Conservation (phyloP, 2,888 invertebrate genomes). For the Incurvaria masculella region DNA sequence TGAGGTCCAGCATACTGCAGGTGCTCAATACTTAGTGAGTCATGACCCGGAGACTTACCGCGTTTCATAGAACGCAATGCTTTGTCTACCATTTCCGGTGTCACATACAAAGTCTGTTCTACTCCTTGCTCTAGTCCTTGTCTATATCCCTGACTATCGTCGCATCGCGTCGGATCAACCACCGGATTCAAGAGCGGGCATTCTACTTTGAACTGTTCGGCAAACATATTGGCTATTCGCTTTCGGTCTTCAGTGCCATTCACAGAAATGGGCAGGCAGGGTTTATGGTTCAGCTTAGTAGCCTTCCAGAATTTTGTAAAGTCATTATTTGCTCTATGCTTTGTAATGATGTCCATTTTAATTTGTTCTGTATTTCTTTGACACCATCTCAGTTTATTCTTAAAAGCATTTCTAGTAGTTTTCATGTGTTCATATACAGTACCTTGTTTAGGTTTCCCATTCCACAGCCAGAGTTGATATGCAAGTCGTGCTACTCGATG, state of each 20-base stretch:
- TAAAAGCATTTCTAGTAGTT: background rate
- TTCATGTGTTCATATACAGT: background rate
- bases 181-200: background rate
- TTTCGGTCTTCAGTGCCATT: background rate
- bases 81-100: background rate
- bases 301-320: background rate
- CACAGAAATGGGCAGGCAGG: background rate
- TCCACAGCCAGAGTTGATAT: background rate
- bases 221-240: background rate
- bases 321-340: background rate
- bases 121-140: too few species aligned
- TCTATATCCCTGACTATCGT: too few species aligned
- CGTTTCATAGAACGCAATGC: background rate
- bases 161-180: too few species aligned
- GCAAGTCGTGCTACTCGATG: background rate
- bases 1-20: constrained; percentile 1
- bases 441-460: background rate
- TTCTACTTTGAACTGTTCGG: background rate
- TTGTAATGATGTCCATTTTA: background rate
- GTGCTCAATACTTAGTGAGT: constrained; percentile 3
- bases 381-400: background rate
- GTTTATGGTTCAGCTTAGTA: background rate
- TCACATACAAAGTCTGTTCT: background rate
- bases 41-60: constrained; percentile 1
- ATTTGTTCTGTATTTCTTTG: background rate